phyloP scores from a whole-genome alignment of 2,888 invertebrate species.

The Marronus borbonicus region DNA sequence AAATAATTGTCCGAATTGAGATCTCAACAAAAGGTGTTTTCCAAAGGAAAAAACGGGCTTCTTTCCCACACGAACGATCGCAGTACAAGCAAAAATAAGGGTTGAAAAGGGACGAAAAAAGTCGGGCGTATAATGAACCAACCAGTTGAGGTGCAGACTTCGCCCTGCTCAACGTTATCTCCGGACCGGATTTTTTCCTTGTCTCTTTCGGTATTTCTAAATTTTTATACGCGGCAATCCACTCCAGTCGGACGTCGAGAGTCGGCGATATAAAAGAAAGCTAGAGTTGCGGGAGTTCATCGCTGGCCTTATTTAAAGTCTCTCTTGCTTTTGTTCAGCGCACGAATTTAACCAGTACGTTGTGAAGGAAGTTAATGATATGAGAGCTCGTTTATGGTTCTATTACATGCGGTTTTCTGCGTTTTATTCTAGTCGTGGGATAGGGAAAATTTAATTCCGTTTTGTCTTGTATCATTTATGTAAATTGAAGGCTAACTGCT shows the following conservation, averaged over 20 bases:
- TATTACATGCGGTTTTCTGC: background rate
- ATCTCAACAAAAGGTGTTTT: background rate
- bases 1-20: background rate
- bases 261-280: conserved; percentile 8
- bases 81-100: no score
- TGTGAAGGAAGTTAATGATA: background rate
- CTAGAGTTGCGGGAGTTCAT: background rate
- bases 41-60: no score
- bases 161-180: background rate
- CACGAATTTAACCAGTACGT: background rate
- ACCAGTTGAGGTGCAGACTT: background rate
- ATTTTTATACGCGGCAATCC: background rate
- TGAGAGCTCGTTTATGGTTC: background rate
- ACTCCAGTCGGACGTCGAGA: background rate
- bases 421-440: no score
- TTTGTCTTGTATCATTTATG: no score
- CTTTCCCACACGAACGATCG: no score
- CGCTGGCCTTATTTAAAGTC: background rate
- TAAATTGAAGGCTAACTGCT: no score
- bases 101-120: no score
- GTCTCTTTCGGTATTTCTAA: background rate
- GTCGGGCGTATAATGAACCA: background rate
- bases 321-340: background rate
- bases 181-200: background rate
- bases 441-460: no score